Base-by-base conservation (phyloP, 2,888 invertebrate genomes). In the Lingula anatina region DNA sequence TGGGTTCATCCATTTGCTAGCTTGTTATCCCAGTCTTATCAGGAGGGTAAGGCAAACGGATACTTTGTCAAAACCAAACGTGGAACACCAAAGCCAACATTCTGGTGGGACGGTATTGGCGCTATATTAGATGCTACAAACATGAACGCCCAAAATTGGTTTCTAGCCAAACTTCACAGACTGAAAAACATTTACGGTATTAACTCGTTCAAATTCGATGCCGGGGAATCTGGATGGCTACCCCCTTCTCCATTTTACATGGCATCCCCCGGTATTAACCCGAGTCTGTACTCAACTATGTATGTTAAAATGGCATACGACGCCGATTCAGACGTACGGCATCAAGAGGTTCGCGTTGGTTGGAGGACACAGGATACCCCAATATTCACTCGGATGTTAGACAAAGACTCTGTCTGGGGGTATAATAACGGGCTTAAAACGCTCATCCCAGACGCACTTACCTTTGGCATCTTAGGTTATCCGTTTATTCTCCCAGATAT, bases 401-500 rank as follows among this genome's bases (percentile, higher is more conserved):
- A 89, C 0, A 87, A 89, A 47, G 86, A 89, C 53, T 90, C 93
- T 0, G 85, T 87, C 0, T 96, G 96, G 96, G 85, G 85, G 45
- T 77, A 81, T 54, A 80, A 84, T 65, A 87, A 87, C 70, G 90
- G 90, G 0, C 78, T 90, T 0, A 76, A 83, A 54, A 83, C 85
- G 7, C 85, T 95, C 0, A 87, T 96, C 61, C 91, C 94, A 0
- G 89, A 91, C 0, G 86, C 91, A 50, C 77, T 76, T 38, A 65
- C 66, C 1, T 59, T 72, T 24, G 70, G 74, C 23, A 83, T 94
- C 23, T 88, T 94, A 60, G 96, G 96, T 0, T 95, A 89, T 73
- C 83, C 86, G 0, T 94, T 94, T 65, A 83, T 94, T 39, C 85
- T 95, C 81, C 91, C 94, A 0, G 94, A 95, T 0, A 88, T 93